Percentiles rank a stretch among this genome's conserved stretches.
Evolutionary conservation across 1,140 invertebrate genomes (phyloP).

Genomic region (Lasioglossum baleicum): DNA sequence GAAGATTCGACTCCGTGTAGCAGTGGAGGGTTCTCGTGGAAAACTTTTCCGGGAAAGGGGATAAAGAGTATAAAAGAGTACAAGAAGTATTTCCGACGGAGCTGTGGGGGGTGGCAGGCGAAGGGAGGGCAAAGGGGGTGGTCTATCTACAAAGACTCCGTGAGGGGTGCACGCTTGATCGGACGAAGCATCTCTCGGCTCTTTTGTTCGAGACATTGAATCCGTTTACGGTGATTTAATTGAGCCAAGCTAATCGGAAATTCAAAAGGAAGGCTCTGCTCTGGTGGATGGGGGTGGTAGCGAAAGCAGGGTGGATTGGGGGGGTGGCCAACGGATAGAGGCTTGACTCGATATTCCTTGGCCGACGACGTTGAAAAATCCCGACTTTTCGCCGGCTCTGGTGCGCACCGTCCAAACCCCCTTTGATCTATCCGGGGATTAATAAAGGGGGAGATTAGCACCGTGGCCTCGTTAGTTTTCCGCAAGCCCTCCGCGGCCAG

Average conservation of each 20-base stretch:
- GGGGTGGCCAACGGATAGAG: not conserved
- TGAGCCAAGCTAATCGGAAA: constrained; percentile 66
- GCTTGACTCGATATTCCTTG: constrained; percentile 9
- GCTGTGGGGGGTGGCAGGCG: not conserved
- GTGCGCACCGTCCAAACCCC: not conserved
- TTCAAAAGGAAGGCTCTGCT: constrained; percentile 33
- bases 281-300: not conserved
- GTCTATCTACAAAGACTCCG: constrained; percentile 45
- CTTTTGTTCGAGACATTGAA: constrained; percentile 51
- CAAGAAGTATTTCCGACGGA: constrained; percentile 46
- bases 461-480: constrained; percentile 12
- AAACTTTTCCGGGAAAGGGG: constrained; percentile 39
- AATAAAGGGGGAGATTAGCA: constrained; percentile 19
- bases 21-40: constrained; percentile 25
- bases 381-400: not conserved
- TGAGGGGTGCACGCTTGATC: constrained; percentile 55
- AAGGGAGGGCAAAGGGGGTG: not conserved
- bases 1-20: constrained; percentile 4
- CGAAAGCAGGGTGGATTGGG: too few relatives aligned
- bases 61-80: constrained; percentile 58
- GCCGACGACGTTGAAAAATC: constrained; percentile 1
- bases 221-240: constrained; percentile 59
- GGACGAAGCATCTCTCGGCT: constrained; percentile 47
- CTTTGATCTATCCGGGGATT: constrained; percentile 28
- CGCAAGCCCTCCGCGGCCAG: constrained; percentile 4